Base-by-base conservation (phyloP, 2,113 vertebrate species). In the Melanotaenia duboulayi region DNA sequence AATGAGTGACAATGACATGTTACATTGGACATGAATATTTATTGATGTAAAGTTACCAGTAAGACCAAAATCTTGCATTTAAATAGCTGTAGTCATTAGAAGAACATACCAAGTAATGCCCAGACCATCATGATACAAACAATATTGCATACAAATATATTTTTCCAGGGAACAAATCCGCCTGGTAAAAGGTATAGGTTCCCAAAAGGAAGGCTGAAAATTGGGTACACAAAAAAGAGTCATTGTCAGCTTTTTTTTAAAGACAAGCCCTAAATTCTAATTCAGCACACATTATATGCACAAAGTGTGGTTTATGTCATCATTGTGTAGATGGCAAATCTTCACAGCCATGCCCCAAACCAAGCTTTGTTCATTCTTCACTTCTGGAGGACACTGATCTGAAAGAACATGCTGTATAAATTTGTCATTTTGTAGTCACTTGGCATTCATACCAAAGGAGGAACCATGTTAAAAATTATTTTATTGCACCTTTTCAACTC, bases 401-500 rank as follows among this genome's bases (percentile, higher is more conserved):
- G 11, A 64, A 68, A 60, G 13, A 46, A 24, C 23, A 46, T 10
- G 19, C 14, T 39, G 55, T 60, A 59, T 16, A 40, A 52, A 75
- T 32, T 11, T 24, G 46, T 59, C 59, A 46, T 61, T 35, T 14
- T 35, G 32, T 56, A 65, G 68, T 80, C 73, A 62, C 57, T 50
- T 78, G 46, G 16, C 56, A 49, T 63, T 60, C 50, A 46, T 16
- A 32, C 20, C 42, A 46, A 23, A 39, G 69, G 19, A 65, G 9
- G n/a, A 52, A 49, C 3, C 7, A 28, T 54, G 69, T 22, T 51
- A 10, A 13, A 11, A 3, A 73, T 32, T 22, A 42, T 73, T 62
- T 64, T 58, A 58, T 75, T 40, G 5, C 57, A 61, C 42, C 55
- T 65, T 70, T 78, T 81, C 16, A 78, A 44, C 73, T 67, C 64